Conservation (phyloP, 2,113 vertebrate species). For the Protomyctophum bolini region DNA sequence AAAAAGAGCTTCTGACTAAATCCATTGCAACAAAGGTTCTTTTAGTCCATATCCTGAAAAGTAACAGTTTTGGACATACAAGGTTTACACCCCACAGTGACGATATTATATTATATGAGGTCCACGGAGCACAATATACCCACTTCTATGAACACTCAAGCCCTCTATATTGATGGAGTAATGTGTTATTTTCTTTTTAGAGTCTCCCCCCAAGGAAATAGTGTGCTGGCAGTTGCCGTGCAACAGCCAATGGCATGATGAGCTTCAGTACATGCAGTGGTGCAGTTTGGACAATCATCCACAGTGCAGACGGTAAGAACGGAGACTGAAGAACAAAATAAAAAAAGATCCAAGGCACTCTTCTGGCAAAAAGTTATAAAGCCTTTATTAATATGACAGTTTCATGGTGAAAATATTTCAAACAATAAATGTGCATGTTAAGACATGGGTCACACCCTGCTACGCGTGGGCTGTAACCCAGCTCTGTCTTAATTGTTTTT, state of each 20-base stretch:
- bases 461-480: too few species aligned
- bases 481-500: too few species aligned
- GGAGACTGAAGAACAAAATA: background rate
- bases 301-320: background rate
- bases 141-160: background rate
- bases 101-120: background rate
- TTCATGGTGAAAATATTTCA: background rate
- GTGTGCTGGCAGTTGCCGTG: slow-evolving; percentile 19
- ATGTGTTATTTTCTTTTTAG: background rate
- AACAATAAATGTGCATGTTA: too few species aligned
- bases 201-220: slow-evolving; percentile 1
- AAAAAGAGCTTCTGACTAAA: too few species aligned
- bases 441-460: too few species aligned
- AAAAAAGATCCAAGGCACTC: too few species aligned
- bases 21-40: too few species aligned
- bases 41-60: too few species aligned
- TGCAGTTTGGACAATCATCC: background rate
- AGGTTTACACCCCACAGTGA: too few species aligned
- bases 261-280: background rate
- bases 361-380: too few species aligned
- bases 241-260: slow-evolving; percentile 4
- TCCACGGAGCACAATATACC: background rate
- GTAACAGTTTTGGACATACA: too few species aligned
- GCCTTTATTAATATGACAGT: background rate
- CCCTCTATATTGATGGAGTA: slow-evolving; percentile 3